Evolutionary conservation across 2,888 invertebrate species (phyloP), one percentile per base, ranked within the genome.

Genomic region (Thereva nobilitata): DNA sequence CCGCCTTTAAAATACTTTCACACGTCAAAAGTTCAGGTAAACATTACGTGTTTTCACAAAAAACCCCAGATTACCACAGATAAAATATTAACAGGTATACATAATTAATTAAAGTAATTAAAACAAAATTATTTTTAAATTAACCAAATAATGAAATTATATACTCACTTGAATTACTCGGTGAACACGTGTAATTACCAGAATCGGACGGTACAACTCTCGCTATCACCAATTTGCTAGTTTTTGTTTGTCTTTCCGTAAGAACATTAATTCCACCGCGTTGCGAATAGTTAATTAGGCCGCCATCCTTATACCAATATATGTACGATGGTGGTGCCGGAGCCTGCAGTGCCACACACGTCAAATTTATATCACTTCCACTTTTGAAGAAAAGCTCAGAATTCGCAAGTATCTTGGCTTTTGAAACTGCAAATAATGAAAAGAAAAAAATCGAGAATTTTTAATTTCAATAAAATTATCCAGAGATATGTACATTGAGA

Each of bases 351-450:
- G 92, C 92, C 77, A 91, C 86, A 83, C 93, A 93, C 76, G 93
- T 94, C 81, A 94, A 86, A 85, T 93, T 94, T 83, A 94, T 93
- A 85, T 93, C 93, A 77, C 92, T 93, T 74, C 93, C 93, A 76
- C 91, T 92, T 79, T 92, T 89, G 80, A 94, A 91, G 83, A 90
- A 92, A 78, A 93, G 84, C 83, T 93, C 93, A 41, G 90, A 86
- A 76, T 91, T 92, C 52, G 92, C 91, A 78, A 91, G 84, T 78
- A 94, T 94, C 84, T 91, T 91, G 73, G 94, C 93, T 81, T 91
- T 91, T 75, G 93, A 93, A 79, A 93, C 94, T 94, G 86, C 57
- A 83, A 52, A 55, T 61, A 6, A 45, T 38, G 63, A 50, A 6
- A 49, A 49, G n/a, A 10, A 23, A 34, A 47, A 5, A 47, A 50